Evolutionary conservation across 2,113 vertebrate species (phyloP), one percentile per base, ranked within the genome.

Genomic region (Phyllostomus hastatus): DNA sequence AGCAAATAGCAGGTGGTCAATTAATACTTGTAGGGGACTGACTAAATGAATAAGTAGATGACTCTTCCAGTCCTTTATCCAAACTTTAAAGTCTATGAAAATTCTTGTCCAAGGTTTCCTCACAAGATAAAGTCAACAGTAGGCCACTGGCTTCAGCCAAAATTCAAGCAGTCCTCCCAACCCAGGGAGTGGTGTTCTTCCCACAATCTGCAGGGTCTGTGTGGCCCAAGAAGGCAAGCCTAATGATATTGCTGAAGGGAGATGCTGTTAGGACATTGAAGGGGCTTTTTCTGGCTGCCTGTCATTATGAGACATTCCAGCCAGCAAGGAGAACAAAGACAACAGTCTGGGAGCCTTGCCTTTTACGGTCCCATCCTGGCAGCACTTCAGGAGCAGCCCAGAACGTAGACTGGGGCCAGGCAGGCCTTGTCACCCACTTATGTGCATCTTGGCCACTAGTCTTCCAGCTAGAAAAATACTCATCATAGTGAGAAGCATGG

Each of bases 271-370:
- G 85, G 95, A 90, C 96, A 96, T 33, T 43, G 94, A 87, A 75
- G 94, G 96, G 97, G 96, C 95, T 95, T 95, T 95, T 90, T 57
- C 91, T 96, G 89, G 84, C 85, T 86, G 96, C 70, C 97, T 94
- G 92, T 94, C 97, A 97, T 78, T 38, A 46, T 46, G 95, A 97
- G 96, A 95, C 95, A 64, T 96, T 97, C 97, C 97, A 97, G 96
- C 35, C n/a, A 70, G 85, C 38, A 3, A 17, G n/a, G 46, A 96
- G 87, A 95, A 88, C 90, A 97, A 97, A 97, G 83, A 73, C 88
- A n/a, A 15, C 88, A 35, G 93, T 72, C 81, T 83, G 80, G 86
- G 70, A 95, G 80, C 83, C 76, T 94, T 48, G 89, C 97, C 93
- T 95, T 96, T 95, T 94, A 94, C 72, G 94, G 97, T 11, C 93